These are phyloP conservation scores for Hylaeus anthracinus DNA, from an alignment of 1,140 invertebrate genomes.

Conservation along the genomic window DNA sequence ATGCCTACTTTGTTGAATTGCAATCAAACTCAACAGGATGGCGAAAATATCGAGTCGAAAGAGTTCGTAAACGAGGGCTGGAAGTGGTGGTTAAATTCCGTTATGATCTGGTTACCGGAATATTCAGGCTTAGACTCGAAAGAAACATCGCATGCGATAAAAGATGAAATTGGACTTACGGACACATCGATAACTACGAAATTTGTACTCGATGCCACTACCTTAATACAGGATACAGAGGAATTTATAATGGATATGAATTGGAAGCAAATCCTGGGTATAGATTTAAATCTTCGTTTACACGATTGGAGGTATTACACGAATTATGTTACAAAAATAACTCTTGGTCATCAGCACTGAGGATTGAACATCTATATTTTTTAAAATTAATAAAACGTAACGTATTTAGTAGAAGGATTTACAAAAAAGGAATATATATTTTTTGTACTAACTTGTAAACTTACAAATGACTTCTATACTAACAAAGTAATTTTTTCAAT, in stretches of 20 bases:
- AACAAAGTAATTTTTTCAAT: conserved; percentile 56
- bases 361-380: conserved; percentile 31
- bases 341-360: conserved; percentile 63
- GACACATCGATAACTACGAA: conserved; percentile 40
- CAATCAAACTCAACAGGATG: conserved; percentile 46
- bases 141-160: conserved; percentile 8
- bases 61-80: conserved; percentile 60
- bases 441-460: conserved; percentile 73
- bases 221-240: conserved; percentile 40
- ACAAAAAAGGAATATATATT: conserved; percentile 70
- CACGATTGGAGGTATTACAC: conserved; percentile 71
- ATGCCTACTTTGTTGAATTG: conserved; percentile 30
- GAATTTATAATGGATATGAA: conserved; percentile 63
- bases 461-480: conserved; percentile 37
- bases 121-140: conserved; percentile 64
- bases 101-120: conserved; percentile 79
- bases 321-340: conserved; percentile 67
- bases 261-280: conserved; percentile 65
- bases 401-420: conserved; percentile 19
- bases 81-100: conserved; percentile 80
- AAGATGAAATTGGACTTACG: conserved; percentile 46
- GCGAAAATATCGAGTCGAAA: conserved; percentile 2
- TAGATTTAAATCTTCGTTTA: conserved; percentile 62
- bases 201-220: conserved; percentile 31
- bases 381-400: conserved; percentile 29